Base-by-base conservation (phyloP, 1,140 invertebrate species). In the Portunus trituberculatus region DNA sequence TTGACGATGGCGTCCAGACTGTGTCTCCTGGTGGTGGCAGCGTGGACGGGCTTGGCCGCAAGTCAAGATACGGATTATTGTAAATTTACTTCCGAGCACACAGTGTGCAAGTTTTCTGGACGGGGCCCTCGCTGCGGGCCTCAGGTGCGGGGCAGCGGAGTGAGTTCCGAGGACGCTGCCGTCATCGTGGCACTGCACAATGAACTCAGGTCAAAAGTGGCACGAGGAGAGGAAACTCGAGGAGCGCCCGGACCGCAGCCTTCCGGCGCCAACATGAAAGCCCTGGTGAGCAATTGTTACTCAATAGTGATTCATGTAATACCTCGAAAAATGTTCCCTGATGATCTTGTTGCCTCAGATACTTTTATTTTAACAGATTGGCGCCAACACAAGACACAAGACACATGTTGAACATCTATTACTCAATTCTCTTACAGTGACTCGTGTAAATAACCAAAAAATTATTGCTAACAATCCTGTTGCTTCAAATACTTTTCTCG, bases 221-320 rank as follows among this genome's bases (percentile, higher is more conserved):
- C 98, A 94, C 97, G 98, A 89, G 98, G 98, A 82, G 97, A 98
- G 96, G 98, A 98, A 96, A 96, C 76, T 0, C 96, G 97, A 91
- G 97, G 97, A 90, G 96, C 96, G 29, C 97, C 97, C 93, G 98
- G 98, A 83, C 97, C 97, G 10, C 97, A 97, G 95, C 98, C 98
- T 96, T 98, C 98, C 39, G 98, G 98, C 48, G 98, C 98, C 2
- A 98, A 98, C 96, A 98, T 98, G 97, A 98, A 98, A 97, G 98
- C 98, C 97, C 98, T 99, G 98, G 98, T 98, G 97, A 97, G 97
- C 82, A 39, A 8, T 1, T 76, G 1, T n/a, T 76, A 25, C 25
- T 76, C 67, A 12, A n/a, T n/a, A n/a, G 20, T 76, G 67, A 76
- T 20, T n/a, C n/a, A 20, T 76, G 67, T 25, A 7, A 76, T 20